phyloP scores from a whole-genome alignment of 2,113 vertebrate species.

The Macrotus californicus region DNA sequence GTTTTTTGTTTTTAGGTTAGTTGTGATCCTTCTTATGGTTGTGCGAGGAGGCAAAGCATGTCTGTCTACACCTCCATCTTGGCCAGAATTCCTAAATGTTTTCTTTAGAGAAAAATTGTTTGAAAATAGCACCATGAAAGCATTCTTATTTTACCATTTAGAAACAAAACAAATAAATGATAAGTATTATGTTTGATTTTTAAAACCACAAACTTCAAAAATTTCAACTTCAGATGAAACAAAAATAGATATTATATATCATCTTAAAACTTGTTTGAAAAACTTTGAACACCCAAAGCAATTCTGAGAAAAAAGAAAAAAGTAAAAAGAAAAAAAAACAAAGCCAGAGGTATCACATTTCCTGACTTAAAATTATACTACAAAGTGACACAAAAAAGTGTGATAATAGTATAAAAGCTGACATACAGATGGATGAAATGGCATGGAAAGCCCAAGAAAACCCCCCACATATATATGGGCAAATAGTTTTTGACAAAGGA shows the following conservation, averaged over 20 bases:
- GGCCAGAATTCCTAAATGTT: background rate
- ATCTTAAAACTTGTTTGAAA: background rate
- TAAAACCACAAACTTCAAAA: background rate
- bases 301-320: background rate
- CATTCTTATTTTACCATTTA: background rate
- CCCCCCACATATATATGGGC: background rate
- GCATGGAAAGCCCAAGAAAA: no score
- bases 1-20: no score
- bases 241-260: background rate
- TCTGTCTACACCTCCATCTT: no score
- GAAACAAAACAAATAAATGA: background rate
- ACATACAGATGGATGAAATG: no score
- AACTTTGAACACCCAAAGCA: background rate
- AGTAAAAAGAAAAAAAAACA: no score
- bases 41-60: no score
- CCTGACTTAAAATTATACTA: no score
- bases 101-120: background rate
- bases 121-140: background rate
- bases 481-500: background rate
- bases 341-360: no score
- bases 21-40: no score
- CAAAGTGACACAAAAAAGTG: no score
- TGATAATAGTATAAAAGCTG: no score
- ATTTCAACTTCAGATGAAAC: background rate
- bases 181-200: background rate